Evolutionary conservation across 2,797 vertebrate species (phyloP).

Genomic region (Sebastes goodei): DNA sequence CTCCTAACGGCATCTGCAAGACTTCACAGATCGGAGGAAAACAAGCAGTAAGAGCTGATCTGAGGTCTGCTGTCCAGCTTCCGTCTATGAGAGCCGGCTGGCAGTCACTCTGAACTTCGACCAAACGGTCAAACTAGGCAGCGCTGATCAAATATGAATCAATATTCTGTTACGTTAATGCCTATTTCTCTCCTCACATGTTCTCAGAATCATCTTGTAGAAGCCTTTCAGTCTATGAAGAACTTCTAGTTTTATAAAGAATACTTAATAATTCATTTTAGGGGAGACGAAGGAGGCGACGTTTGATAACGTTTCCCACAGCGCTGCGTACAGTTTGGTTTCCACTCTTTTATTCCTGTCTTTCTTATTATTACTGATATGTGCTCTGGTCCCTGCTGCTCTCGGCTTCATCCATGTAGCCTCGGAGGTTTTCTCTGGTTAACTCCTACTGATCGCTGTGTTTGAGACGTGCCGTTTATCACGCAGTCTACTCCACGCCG

Average conservation of each 20-base stretch:
- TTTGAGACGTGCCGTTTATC: slow-evolving; percentile 36
- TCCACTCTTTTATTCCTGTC: background rate
- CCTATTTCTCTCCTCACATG: too few relatives aligned
- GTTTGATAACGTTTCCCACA: background rate
- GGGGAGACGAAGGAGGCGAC: background rate
- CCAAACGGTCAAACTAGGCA: too few relatives aligned
- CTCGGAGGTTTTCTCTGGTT: slow-evolving; percentile 22
- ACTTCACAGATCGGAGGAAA: too few relatives aligned
- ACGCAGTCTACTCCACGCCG: background rate
- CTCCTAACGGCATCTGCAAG: too few relatives aligned
- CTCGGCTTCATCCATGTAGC: background rate
- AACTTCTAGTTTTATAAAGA: background rate
- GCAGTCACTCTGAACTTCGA: too few relatives aligned
- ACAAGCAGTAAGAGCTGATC: too few relatives aligned
- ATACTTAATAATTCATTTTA: slow-evolving; percentile 1
- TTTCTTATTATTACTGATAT: background rate
- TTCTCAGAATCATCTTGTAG: too few relatives aligned
- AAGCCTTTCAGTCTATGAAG: background rate
- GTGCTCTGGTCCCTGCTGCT: background rate
- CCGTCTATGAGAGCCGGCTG: too few relatives aligned
- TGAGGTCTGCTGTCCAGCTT: too few relatives aligned
- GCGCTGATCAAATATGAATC: too few relatives aligned
- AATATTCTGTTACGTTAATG: too few relatives aligned
- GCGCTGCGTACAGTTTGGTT: background rate
- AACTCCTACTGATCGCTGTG: slow-evolving; percentile 36